A percentile compares a stretch with the other conserved stretches of the same genome.
phyloP scores from a whole-genome alignment of 2,888 invertebrate genomes.

The Dusona sp. region DNA sequence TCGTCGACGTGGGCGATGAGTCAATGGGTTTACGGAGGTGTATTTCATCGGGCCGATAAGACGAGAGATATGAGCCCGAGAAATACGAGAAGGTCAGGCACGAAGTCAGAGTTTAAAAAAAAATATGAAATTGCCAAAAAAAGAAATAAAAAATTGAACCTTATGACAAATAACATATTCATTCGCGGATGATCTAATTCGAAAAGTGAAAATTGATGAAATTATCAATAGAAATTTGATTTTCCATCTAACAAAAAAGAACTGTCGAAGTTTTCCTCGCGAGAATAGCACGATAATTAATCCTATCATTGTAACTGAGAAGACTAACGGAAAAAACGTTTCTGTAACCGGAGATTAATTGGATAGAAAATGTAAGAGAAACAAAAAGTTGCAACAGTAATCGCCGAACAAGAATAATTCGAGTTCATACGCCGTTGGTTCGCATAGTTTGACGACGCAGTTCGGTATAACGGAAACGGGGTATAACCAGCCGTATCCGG shows the following conservation, averaged over 20 bases:
- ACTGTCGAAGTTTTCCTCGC: neutral
- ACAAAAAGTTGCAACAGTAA: neutral
- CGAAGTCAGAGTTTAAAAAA: neutral
- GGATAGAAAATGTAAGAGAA: neutral
- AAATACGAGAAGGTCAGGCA: slow-evolving; percentile 3
- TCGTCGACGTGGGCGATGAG: slow-evolving; percentile 47
- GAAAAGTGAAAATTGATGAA: neutral
- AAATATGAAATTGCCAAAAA: neutral
- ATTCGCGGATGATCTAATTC: neutral
- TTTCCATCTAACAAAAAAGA: neutral
- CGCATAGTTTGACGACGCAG: slow-evolving; percentile 71
- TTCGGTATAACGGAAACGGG: slow-evolving; percentile 81
- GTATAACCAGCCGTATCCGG: slow-evolving; percentile 83
- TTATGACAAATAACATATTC: neutral
- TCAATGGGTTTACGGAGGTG: slow-evolving; percentile 40
- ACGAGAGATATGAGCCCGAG: slow-evolving; percentile 5
- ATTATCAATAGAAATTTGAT: neutral
- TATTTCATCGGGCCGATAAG: slow-evolving; percentile 23
- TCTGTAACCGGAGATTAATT: slow-evolving; percentile 4
- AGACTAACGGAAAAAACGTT: neutral
- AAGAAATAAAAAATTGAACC: neutral
- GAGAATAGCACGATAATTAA: neutral
- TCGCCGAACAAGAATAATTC: slow-evolving; percentile 36
- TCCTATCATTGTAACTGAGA: neutral
- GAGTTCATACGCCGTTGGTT: slow-evolving; percentile 44